Evolutionary conservation across 2,797 vertebrate genomes (phyloP), one percentile per base, ranked within the genome.

Genomic region (Glyptemys insculpta): DNA sequence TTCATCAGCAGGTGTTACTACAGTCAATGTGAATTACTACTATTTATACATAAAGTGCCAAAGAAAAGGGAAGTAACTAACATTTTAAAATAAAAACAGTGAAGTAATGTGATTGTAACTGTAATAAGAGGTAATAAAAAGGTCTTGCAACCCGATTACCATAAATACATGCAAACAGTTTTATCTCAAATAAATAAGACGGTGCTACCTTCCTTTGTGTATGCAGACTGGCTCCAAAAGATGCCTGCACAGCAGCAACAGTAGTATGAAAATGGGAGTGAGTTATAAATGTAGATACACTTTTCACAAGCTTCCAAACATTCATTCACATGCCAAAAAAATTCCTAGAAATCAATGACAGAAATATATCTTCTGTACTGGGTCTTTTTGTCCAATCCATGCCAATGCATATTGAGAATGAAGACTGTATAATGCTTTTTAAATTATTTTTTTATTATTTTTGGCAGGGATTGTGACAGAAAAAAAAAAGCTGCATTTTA

Each of bases 1-100:
- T 81, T 86, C 86, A 11, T 84, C 91, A 76, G 93, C 92, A 91
- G 87, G 78, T 90, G 91, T 56, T 90, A 83, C 89, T 49, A 89
- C n/a, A 79, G 87, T 4, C 76, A 29, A 59, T 0, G 87, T 5
- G 8, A 85, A 86, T 19, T 56, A 78, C 72, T n/a, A 83, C 83
- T 53, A 10, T 37, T 65, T 52, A 78, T 31, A 9, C 31, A 8
- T n/a, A 34, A 92, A 57, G 31, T n/a, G 52, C 5, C 83, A 78
- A 87, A 5, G 52, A 18, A 37, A 89, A 89, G 11, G 2, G 15
- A 14, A 14, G 2, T 0, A 27, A 83, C 25, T 19, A n/a, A 7
- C 85, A 27, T 81, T 91, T 52, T 2, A 6, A 59, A 54, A 34
- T 10, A 47, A 83, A 82, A 21, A 16, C 49, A 88, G 44, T 8